Base-by-base conservation (phyloP, 2,113 vertebrate species). In the Crotophaga sulcirostris region DNA sequence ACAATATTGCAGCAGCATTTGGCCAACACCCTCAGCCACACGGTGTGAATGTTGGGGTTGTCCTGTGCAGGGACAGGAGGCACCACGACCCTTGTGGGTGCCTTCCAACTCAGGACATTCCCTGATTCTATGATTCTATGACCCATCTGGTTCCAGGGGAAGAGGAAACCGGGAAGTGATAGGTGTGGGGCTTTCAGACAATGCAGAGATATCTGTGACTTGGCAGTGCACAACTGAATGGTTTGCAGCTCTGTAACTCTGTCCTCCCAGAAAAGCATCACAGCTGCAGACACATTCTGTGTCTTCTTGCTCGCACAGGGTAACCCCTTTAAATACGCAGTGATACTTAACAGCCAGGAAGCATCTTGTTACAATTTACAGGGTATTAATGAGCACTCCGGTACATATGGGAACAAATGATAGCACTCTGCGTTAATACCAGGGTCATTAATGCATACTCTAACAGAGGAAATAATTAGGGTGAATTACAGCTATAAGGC, bases 331-430 rank as follows among this genome's bases (percentile, higher is more conserved):
- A 73, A 80, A 76, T 36, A 47, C 21, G 19, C 51, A 10, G 18
- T 2, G 62, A 83, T 92, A 25, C 67, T 60, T n/a, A 7, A 5
- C 6, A 84, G 68, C 76, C 82, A 66, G 89, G 92, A 70, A 60
- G 70, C 45, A 76, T 90, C 84, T 54, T 24, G 8, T 89, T 59
- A 49, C 42, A 33, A 26, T 77, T 72, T 16, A 54, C 82, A 45
- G 87, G 49, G 87, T 95, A 89, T 93, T 59, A 33, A 67, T 77
- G 95, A 97, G 68, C 73, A 96, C 85, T 83, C 80, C 66, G 87
- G 94, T 92, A 68, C 91, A 84, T 90, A 94, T 87, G 86, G 95
- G 94, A 90, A 92, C 81, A 89, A 93, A 77, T 52, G 76, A 26
- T 20, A 76, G 72, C 7, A 1, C 87, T 95, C 67, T 6, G 60